phyloP scores from a whole-genome alignment of 2,113 vertebrate species.

The Pachycephala philippinensis region DNA sequence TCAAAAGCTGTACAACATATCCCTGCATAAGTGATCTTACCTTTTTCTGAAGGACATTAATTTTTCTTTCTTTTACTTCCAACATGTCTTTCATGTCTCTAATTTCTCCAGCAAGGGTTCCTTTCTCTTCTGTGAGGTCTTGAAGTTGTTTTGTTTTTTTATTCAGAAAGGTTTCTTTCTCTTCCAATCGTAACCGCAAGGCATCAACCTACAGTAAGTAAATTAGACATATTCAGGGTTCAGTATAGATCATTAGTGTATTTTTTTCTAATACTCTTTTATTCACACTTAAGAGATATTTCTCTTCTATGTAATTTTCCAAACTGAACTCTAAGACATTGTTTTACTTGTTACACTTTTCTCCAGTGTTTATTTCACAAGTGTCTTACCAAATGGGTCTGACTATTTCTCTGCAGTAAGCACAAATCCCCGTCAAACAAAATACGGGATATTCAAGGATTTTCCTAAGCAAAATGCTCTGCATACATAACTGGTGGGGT shows the following conservation, averaged over 20 bases:
- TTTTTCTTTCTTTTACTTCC: slow-evolving; percentile 98
- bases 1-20: neutral
- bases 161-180: slow-evolving; percentile 97
- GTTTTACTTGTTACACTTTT: neutral
- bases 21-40: slow-evolving; percentile 59
- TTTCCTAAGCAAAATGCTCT: neutral
- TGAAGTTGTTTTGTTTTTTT: slow-evolving; percentile 99
- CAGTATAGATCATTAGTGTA: neutral
- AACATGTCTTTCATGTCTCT: slow-evolving; percentile 99
- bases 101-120: slow-evolving; percentile 95
- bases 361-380: neutral
- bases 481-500: neutral
- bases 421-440: neutral
- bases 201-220: slow-evolving; percentile 87
- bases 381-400: neutral
- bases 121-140: slow-evolving; percentile 98
- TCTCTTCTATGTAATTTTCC: neutral
- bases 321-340: neutral
- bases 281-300: neutral
- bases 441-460: neutral
- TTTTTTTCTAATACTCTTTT: neutral
- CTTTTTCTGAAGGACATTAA: slow-evolving; percentile 98
- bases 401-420: neutral
- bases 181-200: slow-evolving; percentile 91
- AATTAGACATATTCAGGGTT: neutral